Conservation (phyloP, 2,113 vertebrate species). For the Leuciscus idus region DNA sequence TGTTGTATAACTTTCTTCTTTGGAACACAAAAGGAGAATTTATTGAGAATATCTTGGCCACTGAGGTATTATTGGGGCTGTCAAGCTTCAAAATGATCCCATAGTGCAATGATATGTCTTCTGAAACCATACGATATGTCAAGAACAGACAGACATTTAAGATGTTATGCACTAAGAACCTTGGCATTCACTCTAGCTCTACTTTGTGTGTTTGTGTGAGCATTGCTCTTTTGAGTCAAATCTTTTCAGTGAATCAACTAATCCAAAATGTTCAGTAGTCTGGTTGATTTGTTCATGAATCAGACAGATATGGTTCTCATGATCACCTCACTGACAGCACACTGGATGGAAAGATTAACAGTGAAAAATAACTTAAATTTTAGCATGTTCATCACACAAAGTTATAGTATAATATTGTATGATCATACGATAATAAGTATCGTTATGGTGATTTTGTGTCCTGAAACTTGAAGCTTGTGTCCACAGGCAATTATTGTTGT, state of each 20-base stretch:
- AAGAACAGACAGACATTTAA: background rate
- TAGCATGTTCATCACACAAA: background rate
- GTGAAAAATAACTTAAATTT: background rate
- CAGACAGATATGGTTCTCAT: background rate
- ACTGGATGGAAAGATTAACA: background rate
- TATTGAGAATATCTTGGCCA: background rate
- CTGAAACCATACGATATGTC: background rate
- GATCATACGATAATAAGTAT: background rate
- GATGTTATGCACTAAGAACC: background rate
- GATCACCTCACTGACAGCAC: background rate
- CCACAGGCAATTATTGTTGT: background rate
- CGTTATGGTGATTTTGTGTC: background rate
- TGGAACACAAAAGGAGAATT: background rate
- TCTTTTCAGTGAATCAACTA: background rate
- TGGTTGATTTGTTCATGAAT: background rate
- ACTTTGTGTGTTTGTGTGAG: background rate
- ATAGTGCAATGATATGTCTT: background rate
- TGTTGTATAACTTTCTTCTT: background rate
- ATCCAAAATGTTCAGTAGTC: background rate
- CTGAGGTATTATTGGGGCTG: background rate
- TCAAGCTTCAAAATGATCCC: background rate
- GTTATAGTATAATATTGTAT: background rate
- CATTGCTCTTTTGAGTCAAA: background rate
- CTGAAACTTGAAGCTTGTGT: background rate
- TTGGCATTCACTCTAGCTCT: background rate